phyloP scores from a whole-genome alignment of 2,888 invertebrate species.

The Tiliacea citrago region DNA sequence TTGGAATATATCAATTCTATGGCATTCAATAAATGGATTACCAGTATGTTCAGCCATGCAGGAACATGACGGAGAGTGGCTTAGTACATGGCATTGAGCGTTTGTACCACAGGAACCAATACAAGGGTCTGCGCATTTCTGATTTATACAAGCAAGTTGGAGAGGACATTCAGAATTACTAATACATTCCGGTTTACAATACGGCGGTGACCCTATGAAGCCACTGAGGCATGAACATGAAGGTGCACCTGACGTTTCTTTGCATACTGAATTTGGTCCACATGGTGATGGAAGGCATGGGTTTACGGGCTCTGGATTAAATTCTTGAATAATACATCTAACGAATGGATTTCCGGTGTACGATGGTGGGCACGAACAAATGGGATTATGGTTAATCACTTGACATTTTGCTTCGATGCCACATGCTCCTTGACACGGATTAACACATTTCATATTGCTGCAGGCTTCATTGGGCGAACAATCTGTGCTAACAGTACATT shows the following conservation, averaged over 20 bases:
- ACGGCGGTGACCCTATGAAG: constrained; percentile 93
- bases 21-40: constrained; percentile 94
- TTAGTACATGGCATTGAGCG: constrained; percentile 94
- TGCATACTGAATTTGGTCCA: constrained; percentile 94
- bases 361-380: constrained; percentile 93
- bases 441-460: constrained; percentile 94
- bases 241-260: constrained; percentile 92
- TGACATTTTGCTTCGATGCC: constrained; percentile 94
- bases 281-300: constrained; percentile 95
- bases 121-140: constrained; percentile 95
- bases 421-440: constrained; percentile 96
- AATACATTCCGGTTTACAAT: constrained; percentile 95
- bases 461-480: constrained; percentile 94
- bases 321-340: constrained; percentile 90
- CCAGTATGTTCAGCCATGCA: constrained; percentile 93
- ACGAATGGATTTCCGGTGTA: constrained; percentile 95
- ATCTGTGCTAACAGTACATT: constrained; percentile 94
- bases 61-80: constrained; percentile 93
- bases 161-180: constrained; percentile 94
- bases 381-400: constrained; percentile 95
- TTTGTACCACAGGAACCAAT: constrained; percentile 93
- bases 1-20: constrained; percentile 77
- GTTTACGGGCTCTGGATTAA: constrained; percentile 88
- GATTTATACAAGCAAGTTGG: constrained; percentile 93
- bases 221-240: constrained; percentile 94